A percentile compares a stretch with the other conserved stretches of the same genome.
Conservation (phyloP, 1,140 invertebrate species). For the Drosophila paulistorum region DNA sequence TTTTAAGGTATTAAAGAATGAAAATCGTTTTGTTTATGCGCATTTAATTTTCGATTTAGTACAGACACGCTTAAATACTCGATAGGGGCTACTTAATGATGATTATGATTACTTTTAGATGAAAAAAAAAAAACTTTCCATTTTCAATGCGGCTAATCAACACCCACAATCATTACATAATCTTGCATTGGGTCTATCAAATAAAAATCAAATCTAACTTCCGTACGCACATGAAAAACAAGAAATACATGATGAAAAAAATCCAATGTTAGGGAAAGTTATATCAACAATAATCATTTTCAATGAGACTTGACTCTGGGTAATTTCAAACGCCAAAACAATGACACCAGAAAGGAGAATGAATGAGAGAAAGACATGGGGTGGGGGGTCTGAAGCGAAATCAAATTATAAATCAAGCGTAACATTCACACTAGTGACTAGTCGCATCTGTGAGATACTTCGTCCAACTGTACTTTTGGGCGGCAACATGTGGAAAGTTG, state of each 20-base stretch:
- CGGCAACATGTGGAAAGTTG: conserved; percentile 52
- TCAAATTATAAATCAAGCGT: conserved; percentile 59
- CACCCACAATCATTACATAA: conserved; percentile 70
- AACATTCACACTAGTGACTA: conserved; percentile 54
- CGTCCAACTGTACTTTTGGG: not conserved
- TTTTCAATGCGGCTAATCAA: conserved; percentile 46
- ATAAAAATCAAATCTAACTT: conserved; percentile 50
- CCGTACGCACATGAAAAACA: conserved; percentile 49
- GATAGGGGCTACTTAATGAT: conserved; percentile 38
- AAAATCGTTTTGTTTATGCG: conserved; percentile 44
- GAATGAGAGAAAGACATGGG: not conserved
- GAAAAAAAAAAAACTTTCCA: conserved; percentile 44
- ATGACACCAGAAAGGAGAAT: conserved; percentile 64
- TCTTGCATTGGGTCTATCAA: conserved; percentile 37
- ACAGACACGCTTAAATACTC: conserved; percentile 22
- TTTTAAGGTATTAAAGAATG: conserved; percentile 35
- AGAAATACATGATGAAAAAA: conserved; percentile 28
- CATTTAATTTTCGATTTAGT: conserved; percentile 63
- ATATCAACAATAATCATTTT: conserved; percentile 32
- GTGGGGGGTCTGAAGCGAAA: not conserved
- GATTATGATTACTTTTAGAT: conserved; percentile 35
- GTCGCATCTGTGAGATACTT: conserved; percentile 22
- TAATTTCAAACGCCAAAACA: conserved; percentile 72
- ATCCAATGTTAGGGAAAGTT: conserved; percentile 18
- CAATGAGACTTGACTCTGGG: conserved; percentile 50